Percentiles rank a stretch among this genome's conserved stretches.
These are phyloP conservation scores for Solenopsis invicta DNA, from an alignment of 1,140 invertebrate species.

Conservation along the genomic window DNA sequence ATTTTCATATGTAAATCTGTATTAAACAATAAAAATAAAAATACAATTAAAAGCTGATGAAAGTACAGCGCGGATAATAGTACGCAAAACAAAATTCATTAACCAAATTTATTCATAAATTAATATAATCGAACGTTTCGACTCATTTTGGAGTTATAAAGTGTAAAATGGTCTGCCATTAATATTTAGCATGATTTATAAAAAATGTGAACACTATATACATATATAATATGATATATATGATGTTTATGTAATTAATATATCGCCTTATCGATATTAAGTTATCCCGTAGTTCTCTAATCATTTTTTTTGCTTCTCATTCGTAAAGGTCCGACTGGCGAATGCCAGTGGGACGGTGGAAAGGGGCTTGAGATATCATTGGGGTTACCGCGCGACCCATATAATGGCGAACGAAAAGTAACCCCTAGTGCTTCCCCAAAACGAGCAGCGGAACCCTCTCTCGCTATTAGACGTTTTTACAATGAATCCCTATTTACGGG, in stretches of 20 bases:
- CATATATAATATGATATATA: background rate
- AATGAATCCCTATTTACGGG: slow-evolving; percentile 85
- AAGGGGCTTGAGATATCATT: slow-evolving; percentile 35
- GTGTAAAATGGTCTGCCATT: background rate
- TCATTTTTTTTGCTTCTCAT: slow-evolving; percentile 31
- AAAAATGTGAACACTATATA: background rate
- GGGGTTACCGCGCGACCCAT: slow-evolving; percentile 66
- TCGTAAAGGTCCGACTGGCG: background rate
- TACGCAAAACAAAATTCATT: too few species aligned
- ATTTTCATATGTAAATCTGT: background rate
- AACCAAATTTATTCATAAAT: too few species aligned
- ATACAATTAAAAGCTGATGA: too few species aligned
- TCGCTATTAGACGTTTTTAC: slow-evolving; percentile 81
- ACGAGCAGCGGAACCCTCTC: slow-evolving; percentile 27
- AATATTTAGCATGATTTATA: background rate
- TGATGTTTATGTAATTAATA: background rate
- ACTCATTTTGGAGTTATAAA: too few species aligned
- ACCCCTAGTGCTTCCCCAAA: slow-evolving; percentile 32
- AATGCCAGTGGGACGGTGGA: background rate
- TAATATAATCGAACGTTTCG: too few species aligned
- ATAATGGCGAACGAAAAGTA: slow-evolving; percentile 69
- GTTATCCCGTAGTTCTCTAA: background rate
- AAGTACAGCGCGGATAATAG: too few species aligned
- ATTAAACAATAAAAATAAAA: background rate
- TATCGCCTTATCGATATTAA: slow-evolving; percentile 15